These are phyloP conservation scores for Drosophila truncata DNA, from an alignment of 1,140 invertebrate species.

Conservation along the genomic window DNA sequence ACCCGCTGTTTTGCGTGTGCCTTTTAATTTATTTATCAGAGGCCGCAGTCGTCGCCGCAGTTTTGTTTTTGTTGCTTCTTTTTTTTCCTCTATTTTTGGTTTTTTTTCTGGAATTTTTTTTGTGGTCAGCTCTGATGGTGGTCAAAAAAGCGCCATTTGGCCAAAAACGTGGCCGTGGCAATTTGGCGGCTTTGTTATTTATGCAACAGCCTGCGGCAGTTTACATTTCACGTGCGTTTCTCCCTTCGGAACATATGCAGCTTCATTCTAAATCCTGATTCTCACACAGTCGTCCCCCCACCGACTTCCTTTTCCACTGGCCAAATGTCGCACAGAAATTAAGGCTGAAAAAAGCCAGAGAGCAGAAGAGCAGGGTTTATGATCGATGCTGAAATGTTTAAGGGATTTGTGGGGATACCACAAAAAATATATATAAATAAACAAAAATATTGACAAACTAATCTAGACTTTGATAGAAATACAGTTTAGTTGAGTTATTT, in stretches of 20 bases:
- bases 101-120: slow-evolving; percentile 5
- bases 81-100: not conserved
- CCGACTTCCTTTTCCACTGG: not conserved
- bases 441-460: not conserved
- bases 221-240: slow-evolving; percentile 63
- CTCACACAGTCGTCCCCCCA: not conserved
- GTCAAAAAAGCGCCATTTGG: slow-evolving; percentile 47
- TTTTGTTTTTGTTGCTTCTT: slow-evolving; percentile 16
- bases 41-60: slow-evolving; percentile 32
- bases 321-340: slow-evolving; percentile 20
- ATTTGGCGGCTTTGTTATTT: slow-evolving; percentile 70
- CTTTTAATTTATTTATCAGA: slow-evolving; percentile 81
- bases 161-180: slow-evolving; percentile 52
- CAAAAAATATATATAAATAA: not conserved
- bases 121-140: slow-evolving; percentile 12
- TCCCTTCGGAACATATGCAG: slow-evolving; percentile 25
- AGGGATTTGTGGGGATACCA: not conserved
- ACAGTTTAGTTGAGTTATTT: not conserved
- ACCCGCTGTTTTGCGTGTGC: slow-evolving; percentile 75
- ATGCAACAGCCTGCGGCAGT: slow-evolving; percentile 53
- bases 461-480: no score
- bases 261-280: slow-evolving; percentile 19
- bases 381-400: not conserved
- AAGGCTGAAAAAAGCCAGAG: slow-evolving; percentile 15
- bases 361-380: not conserved